Conservation (phyloP, 2,797 vertebrate genomes). For the Orestias chungarensis region DNA sequence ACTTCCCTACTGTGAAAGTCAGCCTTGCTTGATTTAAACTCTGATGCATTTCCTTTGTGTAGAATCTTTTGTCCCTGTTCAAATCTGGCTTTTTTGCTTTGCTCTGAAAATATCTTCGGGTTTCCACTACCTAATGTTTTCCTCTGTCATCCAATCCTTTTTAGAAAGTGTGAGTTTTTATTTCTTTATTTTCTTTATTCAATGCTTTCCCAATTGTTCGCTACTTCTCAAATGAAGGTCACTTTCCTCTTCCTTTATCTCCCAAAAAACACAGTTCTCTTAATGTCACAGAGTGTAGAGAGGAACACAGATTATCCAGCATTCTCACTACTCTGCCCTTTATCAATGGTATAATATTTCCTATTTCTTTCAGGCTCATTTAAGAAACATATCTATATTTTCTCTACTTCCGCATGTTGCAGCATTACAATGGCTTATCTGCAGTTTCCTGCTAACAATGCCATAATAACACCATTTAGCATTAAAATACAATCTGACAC, state of each 20-base stretch:
- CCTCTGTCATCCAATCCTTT: not conserved
- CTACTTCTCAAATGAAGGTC: slow-evolving; percentile 23
- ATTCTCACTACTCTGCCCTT: slow-evolving; percentile 18
- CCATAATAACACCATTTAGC: slow-evolving; percentile 32
- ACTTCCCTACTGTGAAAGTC: not conserved
- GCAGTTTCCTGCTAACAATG: slow-evolving; percentile 25
- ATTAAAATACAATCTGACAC: slow-evolving; percentile 6
- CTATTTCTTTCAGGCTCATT: slow-evolving; percentile 17
- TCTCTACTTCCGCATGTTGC: slow-evolving; percentile 4
- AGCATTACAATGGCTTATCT: slow-evolving; percentile 34
- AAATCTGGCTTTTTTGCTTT: not conserved
- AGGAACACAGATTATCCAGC: slow-evolving; percentile 31
- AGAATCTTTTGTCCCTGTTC: not conserved
- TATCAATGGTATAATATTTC: slow-evolving; percentile 36
- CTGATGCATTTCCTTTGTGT: too few species aligned
- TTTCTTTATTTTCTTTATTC: slow-evolving; percentile 10
- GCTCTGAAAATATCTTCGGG: not conserved
- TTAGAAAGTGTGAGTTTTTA: slow-evolving; percentile 8
- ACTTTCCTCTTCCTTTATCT: slow-evolving; percentile 44
- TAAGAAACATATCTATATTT: slow-evolving; percentile 39
- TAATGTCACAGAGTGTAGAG: slow-evolving; percentile 31
- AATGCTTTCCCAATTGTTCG: slow-evolving; percentile 19
- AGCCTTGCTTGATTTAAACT: not conserved
- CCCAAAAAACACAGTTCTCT: slow-evolving; percentile 24
- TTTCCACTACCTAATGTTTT: not conserved